phyloP scores from a whole-genome alignment of 2,113 vertebrate genomes.

The Pollachius pollachius region DNA sequence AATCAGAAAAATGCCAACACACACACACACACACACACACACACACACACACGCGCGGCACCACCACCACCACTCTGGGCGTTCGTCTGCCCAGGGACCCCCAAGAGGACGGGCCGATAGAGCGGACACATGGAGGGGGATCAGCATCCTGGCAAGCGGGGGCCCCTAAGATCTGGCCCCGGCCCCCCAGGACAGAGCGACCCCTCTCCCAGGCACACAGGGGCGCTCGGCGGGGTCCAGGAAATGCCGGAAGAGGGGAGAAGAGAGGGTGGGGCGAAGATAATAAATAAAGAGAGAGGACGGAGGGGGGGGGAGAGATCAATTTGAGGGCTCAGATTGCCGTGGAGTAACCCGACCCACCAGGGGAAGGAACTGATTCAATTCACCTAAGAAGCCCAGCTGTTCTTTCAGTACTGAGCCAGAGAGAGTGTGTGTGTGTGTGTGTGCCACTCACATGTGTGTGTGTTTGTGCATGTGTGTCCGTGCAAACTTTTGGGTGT shows the following conservation, averaged over 20 bases:
- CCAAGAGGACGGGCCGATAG: neutral
- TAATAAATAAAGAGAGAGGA: constrained; percentile 2
- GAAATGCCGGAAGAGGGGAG: constrained; percentile 12
- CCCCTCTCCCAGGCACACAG: neutral
- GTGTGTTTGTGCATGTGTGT: neutral
- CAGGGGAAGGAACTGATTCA: constrained; percentile 46
- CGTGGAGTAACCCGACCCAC: constrained; percentile 38
- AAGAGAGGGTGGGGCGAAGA: neutral
- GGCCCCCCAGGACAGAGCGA: no score
- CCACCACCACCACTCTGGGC: neutral
- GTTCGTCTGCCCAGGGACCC: neutral
- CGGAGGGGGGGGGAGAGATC: constrained; percentile 30
- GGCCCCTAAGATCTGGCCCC: neutral
- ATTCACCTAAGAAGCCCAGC: constrained; percentile 56
- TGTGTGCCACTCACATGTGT: no score
- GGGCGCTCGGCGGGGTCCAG: constrained; percentile 24
- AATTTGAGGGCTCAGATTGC: constrained; percentile 58
- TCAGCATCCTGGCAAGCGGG: neutral
- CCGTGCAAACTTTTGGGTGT: neutral
- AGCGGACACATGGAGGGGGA: neutral
- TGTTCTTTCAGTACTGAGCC: constrained; percentile 29
- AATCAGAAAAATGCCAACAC: neutral
- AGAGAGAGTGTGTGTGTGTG: neutral
- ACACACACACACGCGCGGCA: constrained; percentile 3
- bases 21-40: constrained; percentile 4